phyloP scores from a whole-genome alignment of 1,140 invertebrate species.

The Cherax quadricarinatus region DNA sequence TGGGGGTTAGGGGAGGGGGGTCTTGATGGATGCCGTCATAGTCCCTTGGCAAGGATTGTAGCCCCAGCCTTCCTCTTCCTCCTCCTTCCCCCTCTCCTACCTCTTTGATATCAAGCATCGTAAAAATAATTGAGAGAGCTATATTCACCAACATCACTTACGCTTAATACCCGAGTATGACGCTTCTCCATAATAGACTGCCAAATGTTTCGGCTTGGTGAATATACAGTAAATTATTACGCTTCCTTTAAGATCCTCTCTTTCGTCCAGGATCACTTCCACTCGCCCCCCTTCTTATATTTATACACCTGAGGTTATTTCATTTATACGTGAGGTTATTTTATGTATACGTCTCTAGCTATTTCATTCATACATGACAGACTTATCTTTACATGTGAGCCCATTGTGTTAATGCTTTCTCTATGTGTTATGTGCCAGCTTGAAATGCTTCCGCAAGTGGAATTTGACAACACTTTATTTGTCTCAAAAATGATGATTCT shows the following conservation, averaged over 20 bases:
- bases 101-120: conserved; percentile 65
- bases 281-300: background rate
- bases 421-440: too few species aligned
- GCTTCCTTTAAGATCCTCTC: conserved; percentile 38
- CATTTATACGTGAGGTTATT: background rate
- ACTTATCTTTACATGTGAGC: too few species aligned
- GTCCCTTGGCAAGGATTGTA: conserved; percentile 58
- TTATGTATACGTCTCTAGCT: background rate
- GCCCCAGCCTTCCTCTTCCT: conserved; percentile 28
- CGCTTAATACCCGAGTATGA: conserved; percentile 51
- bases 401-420: too few species aligned
- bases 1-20: too few species aligned
- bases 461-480: background rate
- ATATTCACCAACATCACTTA: conserved; percentile 65
- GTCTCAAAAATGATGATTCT: conserved; percentile 26
- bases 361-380: too few species aligned
- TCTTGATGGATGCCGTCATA: conserved; percentile 51
- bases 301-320: background rate
- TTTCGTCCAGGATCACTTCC: conserved; percentile 14
- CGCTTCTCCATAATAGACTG: conserved; percentile 58
- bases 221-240: conserved; percentile 66
- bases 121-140: conserved; percentile 69
- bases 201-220: conserved; percentile 63
- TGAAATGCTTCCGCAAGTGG: too few species aligned
- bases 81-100: background rate